These are phyloP conservation scores for Thaumatotibia leucotreta DNA, from an alignment of 1,140 invertebrate species.

Conservation along the genomic window DNA sequence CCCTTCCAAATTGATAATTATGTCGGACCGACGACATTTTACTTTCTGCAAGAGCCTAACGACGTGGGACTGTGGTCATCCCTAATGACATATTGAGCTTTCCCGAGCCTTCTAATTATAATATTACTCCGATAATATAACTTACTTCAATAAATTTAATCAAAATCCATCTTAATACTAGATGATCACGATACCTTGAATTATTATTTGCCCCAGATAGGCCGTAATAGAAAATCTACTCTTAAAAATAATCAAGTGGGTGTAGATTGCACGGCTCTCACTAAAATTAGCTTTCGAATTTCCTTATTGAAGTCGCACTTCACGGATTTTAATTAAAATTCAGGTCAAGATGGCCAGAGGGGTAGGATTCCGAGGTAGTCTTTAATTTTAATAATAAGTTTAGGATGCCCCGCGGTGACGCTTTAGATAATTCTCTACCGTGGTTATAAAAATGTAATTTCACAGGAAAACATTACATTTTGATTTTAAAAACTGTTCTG, in stretches of 20 bases:
- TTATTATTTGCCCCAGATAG: not conserved
- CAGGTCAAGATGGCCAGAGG: constrained; percentile 5
- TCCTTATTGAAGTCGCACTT: constrained; percentile 14
- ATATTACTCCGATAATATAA: too few relatives aligned
- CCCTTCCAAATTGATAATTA: too few relatives aligned
- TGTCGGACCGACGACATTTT: too few relatives aligned
- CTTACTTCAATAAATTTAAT: too few relatives aligned
- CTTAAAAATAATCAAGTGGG: constrained; percentile 7
- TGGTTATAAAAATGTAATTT: not conserved
- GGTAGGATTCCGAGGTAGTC: not conserved
- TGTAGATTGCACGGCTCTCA: constrained; percentile 8
- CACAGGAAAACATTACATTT: not conserved
- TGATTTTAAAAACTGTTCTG: too few relatives aligned
- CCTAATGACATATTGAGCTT: too few relatives aligned
- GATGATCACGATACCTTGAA: not conserved
- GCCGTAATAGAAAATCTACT: not conserved
- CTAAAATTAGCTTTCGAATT: constrained; percentile 11
- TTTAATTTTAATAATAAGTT: constrained; percentile 8
- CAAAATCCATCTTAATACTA: too few relatives aligned
- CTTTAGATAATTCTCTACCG: not conserved
- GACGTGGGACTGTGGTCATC: too few relatives aligned
- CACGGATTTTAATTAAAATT: constrained; percentile 13
- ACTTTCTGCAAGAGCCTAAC: too few relatives aligned
- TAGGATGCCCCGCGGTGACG: not conserved
- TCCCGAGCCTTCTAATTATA: too few relatives aligned